Evolutionary conservation across 1,140 invertebrate genomes (phyloP).

Genomic region (Plectrocnemia conspersa): DNA sequence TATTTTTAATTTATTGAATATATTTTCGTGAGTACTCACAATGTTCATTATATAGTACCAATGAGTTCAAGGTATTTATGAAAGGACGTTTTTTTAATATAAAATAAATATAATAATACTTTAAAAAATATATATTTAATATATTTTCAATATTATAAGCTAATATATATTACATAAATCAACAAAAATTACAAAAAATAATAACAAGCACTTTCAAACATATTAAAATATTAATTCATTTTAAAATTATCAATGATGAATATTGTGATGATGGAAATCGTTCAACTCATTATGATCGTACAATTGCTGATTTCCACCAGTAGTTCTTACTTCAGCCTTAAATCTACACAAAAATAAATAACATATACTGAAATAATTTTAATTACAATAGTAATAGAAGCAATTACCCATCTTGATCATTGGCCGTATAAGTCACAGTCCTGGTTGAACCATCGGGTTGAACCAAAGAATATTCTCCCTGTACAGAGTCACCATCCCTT

Average conservation of each 20-base stretch:
- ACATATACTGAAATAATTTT: neutral
- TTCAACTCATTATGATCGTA: conserved; percentile 17
- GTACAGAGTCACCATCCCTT: conserved; percentile 59
- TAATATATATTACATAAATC: no score
- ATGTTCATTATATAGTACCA: no score
- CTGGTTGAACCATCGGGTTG: conserved; percentile 55
- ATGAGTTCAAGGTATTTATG: no score
- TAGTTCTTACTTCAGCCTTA: conserved; percentile 26
- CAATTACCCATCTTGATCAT: conserved; percentile 51
- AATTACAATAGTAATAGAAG: neutral
- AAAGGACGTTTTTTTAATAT: no score
- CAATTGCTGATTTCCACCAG: conserved; percentile 20
- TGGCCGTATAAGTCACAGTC: conserved; percentile 55
- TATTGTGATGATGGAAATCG: conserved; percentile 15
- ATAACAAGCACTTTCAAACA: no score
- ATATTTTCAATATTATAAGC: no score
- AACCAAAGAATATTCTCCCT: conserved; percentile 54
- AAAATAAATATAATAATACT: no score
- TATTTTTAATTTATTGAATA: no score
- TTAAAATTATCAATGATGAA: neutral
- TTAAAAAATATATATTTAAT: no score
- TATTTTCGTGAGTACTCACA: no score
- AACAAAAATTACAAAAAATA: no score
- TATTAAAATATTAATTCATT: no score
- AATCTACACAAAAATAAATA: conserved; percentile 16